A percentile compares a stretch with the other conserved stretches of the same genome.
Conservation (phyloP, 2,888 invertebrate genomes). For the Melanostoma scalare region DNA sequence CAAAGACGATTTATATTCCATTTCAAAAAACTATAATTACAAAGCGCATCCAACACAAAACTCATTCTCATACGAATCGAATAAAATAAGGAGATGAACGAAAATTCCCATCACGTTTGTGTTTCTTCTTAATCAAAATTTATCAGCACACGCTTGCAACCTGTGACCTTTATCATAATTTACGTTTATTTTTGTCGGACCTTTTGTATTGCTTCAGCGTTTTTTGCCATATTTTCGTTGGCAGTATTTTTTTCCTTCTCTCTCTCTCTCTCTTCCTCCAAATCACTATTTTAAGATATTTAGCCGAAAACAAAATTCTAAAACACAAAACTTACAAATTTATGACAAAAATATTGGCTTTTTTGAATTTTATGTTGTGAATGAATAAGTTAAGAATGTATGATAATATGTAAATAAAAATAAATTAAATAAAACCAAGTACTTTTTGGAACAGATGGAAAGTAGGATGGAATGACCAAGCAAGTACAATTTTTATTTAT, state of each 20-base stretch:
- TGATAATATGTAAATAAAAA: conserved; percentile 67
- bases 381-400: conserved; percentile 63
- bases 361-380: conserved; percentile 55
- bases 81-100: conserved; percentile 58
- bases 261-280: neutral
- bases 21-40: conserved; percentile 58
- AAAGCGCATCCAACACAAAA: conserved; percentile 37
- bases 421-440: conserved; percentile 19
- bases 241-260: conserved; percentile 24
- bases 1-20: conserved; percentile 50
- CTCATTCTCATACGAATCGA: conserved; percentile 52
- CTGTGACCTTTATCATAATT: conserved; percentile 56
- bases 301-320: neutral
- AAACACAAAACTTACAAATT: conserved; percentile 1
- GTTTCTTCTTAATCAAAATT: conserved; percentile 46
- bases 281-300: conserved; percentile 18
- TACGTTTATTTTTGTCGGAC: conserved; percentile 1
- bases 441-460: too few species aligned
- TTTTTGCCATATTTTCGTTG: conserved; percentile 68
- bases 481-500: too few species aligned
- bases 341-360: conserved; percentile 14
- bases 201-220: neutral
- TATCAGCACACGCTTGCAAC: conserved; percentile 39
- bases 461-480: too few species aligned
- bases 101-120: conserved; percentile 6